Percentiles rank a stretch among this genome's conserved stretches.
Conservation (phyloP, 2,113 vertebrate species). For the Rhabdornis inornatus region DNA sequence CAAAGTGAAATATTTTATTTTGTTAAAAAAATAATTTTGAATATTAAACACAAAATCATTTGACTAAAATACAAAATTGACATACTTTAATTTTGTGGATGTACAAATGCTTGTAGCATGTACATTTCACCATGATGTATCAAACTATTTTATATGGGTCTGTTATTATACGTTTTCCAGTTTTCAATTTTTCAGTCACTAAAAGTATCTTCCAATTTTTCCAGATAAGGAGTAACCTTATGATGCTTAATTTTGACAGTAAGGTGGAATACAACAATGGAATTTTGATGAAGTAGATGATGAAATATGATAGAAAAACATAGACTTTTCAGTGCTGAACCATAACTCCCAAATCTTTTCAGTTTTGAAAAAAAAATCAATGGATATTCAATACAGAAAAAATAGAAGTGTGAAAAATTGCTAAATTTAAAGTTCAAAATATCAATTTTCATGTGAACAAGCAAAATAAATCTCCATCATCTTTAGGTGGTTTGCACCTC, state of each 20-base stretch:
- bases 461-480: neutral
- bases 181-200: neutral
- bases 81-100: neutral
- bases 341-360: rapidly evolving
- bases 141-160: neutral
- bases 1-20: neutral
- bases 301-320: neutral
- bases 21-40: neutral
- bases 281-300: neutral
- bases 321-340: neutral
- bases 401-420: neutral
- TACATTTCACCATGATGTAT: neutral
- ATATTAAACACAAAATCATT: neutral
- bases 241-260: neutral
- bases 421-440: neutral
- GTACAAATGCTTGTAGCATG: neutral
- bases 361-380: neutral
- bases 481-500: neutral
- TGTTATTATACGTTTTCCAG: neutral
- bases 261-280: neutral
- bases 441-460: neutral
- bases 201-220: neutral
- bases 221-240: neutral
- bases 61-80: neutral
- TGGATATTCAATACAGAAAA: neutral